Evolutionary conservation across 2,888 invertebrate genomes (phyloP).

Genomic region (Ochlodes sylvanus): DNA sequence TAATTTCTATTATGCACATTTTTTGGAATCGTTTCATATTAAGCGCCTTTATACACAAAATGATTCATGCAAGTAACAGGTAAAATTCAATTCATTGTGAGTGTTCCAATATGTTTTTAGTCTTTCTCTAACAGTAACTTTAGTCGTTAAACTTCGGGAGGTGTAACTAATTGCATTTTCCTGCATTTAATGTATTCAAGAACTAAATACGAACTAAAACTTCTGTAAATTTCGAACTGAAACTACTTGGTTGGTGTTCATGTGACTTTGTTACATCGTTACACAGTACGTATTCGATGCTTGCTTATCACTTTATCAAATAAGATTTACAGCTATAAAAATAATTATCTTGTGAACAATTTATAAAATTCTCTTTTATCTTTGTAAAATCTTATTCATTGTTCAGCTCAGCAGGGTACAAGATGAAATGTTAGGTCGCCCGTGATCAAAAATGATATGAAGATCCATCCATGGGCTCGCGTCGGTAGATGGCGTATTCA

Average conservation of each 20-base stretch:
- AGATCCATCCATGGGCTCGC: no score
- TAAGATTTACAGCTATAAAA: neutral
- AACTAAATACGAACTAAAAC: slow-evolving; percentile 29
- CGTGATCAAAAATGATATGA: no score
- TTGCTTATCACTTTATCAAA: neutral
- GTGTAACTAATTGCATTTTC: slow-evolving; percentile 37
- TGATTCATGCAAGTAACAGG: neutral
- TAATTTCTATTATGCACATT: no score
- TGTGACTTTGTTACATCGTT: neutral
- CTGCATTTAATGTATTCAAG: slow-evolving; percentile 37
- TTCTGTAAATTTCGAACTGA: slow-evolving; percentile 21
- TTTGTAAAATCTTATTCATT: no score
- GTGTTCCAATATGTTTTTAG: slow-evolving; percentile 21
- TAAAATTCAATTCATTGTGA: slow-evolving; percentile 7
- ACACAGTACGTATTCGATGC: neutral
- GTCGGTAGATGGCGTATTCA: no score
- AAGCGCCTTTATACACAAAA: no score
- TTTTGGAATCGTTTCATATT: no score
- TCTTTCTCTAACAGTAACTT: slow-evolving; percentile 30
- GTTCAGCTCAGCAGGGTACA: no score
- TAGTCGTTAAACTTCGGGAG: slow-evolving; percentile 32
- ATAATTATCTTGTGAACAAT: no score
- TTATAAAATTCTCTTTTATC: no score
- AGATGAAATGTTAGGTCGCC: no score
- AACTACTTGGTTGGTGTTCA: neutral